Base-by-base conservation (phyloP, 2,113 vertebrate species). In the Poecile atricapillus region DNA sequence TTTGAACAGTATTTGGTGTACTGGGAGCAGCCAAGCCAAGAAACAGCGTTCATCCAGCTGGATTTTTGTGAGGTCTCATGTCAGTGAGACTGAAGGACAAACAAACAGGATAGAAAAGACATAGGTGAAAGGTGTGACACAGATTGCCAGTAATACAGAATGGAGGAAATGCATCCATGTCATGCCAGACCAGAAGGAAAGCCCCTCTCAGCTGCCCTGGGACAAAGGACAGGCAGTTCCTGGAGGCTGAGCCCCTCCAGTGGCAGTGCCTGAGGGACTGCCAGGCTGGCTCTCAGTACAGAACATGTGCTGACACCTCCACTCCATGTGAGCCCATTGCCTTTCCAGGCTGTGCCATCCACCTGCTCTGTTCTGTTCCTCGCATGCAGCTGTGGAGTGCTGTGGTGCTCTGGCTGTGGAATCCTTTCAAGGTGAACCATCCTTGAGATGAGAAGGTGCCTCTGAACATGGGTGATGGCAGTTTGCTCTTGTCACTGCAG, bases 301-400 rank as follows among this genome's bases (percentile, higher is more conserved):
- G 65, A 46, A 1, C 4, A 0, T 0, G 41, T 74, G 69, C 55
- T 58, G 28, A 23, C 37, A 59, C 63, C 86, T 58, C 3, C 1
- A 1, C 15, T 39, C 31, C 0, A 0, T 4, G 59, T 18, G 73
- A 87, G 64, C 73, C 89, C 76, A 14, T 33, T 0, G 2, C 58
- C 64, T 33, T 24, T 21, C 62, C 7, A 9, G 73, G 60, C 81
- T 77, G 44, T 62, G 76, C 83, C 65, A 35, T 23, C 73, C 47
- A 0, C 31, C 28, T 23, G 62, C 83, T 58, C 56, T 55, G 19
- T 21, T 37, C 30, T 0, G 0, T 33, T 50, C 46, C 19, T 8
- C 0, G 0, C n/a, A 3, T 24, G 53, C 62, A 68, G 14, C 62
- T 62, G 53, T 35, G 68, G 11, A 46, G 46, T 9, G 33, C 69